Percentiles rank a stretch among this genome's conserved stretches.
Conservation (phyloP, 2,113 vertebrate genomes). For the Cairina moschata region DNA sequence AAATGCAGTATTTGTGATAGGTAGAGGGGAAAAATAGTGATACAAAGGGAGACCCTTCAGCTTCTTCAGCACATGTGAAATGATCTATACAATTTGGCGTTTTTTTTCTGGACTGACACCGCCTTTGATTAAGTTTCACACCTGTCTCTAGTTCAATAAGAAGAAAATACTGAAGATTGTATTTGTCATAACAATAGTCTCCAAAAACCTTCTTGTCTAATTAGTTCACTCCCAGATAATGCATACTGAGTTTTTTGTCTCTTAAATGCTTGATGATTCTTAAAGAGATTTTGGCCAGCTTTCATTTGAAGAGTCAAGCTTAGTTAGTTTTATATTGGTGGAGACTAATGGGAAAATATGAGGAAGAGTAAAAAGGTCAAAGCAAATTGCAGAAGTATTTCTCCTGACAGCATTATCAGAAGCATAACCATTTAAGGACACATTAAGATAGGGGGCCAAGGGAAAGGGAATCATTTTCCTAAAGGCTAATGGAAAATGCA, state of each 20-base stretch:
- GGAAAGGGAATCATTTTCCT: neutral
- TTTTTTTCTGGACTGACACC: neutral
- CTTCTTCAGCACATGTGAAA: neutral
- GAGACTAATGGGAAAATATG: constrained; percentile 53
- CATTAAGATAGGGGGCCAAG: neutral
- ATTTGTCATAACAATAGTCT: neutral
- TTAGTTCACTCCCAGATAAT: neutral
- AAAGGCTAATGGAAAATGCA: neutral
- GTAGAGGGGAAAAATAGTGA: neutral
- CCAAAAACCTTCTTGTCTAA: neutral
- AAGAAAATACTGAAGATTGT: neutral
- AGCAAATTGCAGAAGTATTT: constrained; percentile 18
- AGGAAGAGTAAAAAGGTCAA: constrained; percentile 36
- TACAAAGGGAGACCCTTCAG: neutral
- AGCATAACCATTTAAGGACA: constrained; percentile 15
- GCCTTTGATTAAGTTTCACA: neutral
- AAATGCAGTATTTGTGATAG: neutral
- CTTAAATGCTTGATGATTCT: neutral
- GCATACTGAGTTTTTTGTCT: neutral
- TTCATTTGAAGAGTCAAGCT: constrained; percentile 48
- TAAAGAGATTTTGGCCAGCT: constrained; percentile 15
- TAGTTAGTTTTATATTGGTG: constrained; percentile 41
- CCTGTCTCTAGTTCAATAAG: neutral
- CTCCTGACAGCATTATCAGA: neutral
- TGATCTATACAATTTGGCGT: neutral